Evolutionary conservation across 2,113 vertebrate species (phyloP), one percentile per base, ranked within the genome.

Genomic region (Ceyx melanurus): DNA sequence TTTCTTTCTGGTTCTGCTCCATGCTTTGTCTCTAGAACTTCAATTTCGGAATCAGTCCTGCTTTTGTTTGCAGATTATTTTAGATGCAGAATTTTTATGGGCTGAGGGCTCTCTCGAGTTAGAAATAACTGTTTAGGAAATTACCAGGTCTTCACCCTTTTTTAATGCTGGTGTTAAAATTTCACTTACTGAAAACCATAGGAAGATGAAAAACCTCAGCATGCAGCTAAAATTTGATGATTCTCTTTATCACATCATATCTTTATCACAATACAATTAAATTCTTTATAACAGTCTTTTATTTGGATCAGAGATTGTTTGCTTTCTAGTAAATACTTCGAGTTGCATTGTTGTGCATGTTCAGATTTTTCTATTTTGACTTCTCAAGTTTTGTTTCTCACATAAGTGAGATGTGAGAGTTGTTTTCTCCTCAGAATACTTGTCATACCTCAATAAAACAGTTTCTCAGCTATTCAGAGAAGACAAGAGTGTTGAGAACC

Each of bases 371-470:
- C 37, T 10, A 51, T 61, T 95, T 75, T 90, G 58, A 87, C 43
- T 82, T 89, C 58, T 31, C 5, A 5, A 90, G 45, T 82, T 94
- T 82, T 72, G 57, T 72, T 95, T 94, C 48, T 90, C 77, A 61
- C 14, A 12, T 13, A 21, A 4, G 15, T 19, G 46, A 88, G 23
- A 72, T 31, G 7, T 40, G 48, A 78, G 67, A 91, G 66, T 31
- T 53, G 46, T 66, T 89, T 87, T 60, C 79, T 60, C 25, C 31
- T 21, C 46, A 80, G 33, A 85, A 82, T 51, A 70, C 85, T 42
- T 9, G 26, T 74, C 43, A 67, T 33, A 71, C 29, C n/a, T 35
- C 1, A 0, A 61, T 15, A 21, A 82, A 20, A 80, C 2, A 68
- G 20, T 60, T 90, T 76, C 33, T 66, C 54, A 79, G 46, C 22